Conservation (phyloP, 1,140 invertebrate species). For the Pristionchus pacificus region DNA sequence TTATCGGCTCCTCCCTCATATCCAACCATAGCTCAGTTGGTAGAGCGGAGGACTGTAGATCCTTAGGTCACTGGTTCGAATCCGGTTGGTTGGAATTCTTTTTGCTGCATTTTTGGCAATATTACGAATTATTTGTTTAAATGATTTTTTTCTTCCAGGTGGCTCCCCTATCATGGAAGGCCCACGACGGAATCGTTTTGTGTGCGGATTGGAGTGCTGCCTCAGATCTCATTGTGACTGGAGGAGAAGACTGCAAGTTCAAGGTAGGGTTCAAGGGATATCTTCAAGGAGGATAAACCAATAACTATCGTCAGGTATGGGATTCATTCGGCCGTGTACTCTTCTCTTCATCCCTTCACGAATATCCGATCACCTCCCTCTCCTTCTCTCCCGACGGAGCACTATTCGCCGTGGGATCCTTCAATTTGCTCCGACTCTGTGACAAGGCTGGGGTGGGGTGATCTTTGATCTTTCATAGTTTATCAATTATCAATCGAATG, state of each 20-base stretch:
- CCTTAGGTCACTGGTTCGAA: conserved; percentile 1
- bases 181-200: conserved; percentile 85
- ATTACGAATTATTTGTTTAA: conserved; percentile 65
- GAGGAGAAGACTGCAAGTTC: conserved; percentile 89
- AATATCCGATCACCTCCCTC: conserved; percentile 83
- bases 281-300: neutral
- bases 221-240: conserved; percentile 82
- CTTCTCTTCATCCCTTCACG: conserved; percentile 75
- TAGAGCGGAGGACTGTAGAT: conserved; percentile 45
- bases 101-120: neutral
- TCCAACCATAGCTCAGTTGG: conserved; percentile 44
- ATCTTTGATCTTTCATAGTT: neutral
- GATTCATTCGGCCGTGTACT: conserved; percentile 80
- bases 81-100: neutral
- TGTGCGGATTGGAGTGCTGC: conserved; percentile 81
- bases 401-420: conserved; percentile 85
- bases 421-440: conserved; percentile 83
- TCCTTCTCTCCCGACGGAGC: conserved; percentile 85
- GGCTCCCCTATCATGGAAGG: conserved; percentile 76
- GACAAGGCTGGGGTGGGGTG: conserved; percentile 81
- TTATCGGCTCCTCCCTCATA: too few species aligned
- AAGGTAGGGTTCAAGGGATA: conserved; percentile 64
- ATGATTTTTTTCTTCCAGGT: conserved; percentile 22
- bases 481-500: neutral
- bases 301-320: conserved; percentile 68